Conservation (phyloP, 2,888 invertebrate species). For the Oscheius sp. region DNA sequence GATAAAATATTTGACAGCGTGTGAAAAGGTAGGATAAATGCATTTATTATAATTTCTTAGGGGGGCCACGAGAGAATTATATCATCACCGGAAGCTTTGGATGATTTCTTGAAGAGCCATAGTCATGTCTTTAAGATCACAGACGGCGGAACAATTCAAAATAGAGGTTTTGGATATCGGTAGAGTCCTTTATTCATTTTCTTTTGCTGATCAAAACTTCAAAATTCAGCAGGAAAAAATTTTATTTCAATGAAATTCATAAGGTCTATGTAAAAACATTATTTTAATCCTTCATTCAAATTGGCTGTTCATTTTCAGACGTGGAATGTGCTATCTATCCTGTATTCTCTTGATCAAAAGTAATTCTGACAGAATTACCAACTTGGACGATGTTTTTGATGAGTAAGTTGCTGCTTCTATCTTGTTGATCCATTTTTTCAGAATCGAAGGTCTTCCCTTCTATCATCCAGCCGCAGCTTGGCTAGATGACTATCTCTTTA, state of each 20-base stretch:
- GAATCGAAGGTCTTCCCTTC: neutral
- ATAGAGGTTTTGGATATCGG: conserved; percentile 9
- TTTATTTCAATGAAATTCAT: no score
- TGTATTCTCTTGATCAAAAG: neutral
- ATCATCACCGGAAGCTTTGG: no score
- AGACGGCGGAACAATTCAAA: neutral
- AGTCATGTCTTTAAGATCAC: neutral
- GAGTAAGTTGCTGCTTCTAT: neutral
- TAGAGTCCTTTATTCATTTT: neutral
- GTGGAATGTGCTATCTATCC: neutral
- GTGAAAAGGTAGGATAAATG: no score
- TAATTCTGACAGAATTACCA: neutral
- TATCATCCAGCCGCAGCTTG: neutral
- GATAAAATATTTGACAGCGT: no score
- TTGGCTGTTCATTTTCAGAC: no score
- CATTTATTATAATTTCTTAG: no score
- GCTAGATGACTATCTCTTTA: neutral
- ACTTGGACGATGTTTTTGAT: neutral
- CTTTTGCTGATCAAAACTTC: no score
- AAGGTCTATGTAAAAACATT: no score
- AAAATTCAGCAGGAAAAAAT: neutral
- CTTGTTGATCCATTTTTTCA: neutral
- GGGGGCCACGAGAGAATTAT: no score
- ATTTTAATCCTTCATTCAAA: no score
- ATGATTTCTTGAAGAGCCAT: neutral